These are phyloP conservation scores for Chaetodon trifasciatus DNA, from an alignment of 2,797 vertebrate species.

Conservation along the genomic window DNA sequence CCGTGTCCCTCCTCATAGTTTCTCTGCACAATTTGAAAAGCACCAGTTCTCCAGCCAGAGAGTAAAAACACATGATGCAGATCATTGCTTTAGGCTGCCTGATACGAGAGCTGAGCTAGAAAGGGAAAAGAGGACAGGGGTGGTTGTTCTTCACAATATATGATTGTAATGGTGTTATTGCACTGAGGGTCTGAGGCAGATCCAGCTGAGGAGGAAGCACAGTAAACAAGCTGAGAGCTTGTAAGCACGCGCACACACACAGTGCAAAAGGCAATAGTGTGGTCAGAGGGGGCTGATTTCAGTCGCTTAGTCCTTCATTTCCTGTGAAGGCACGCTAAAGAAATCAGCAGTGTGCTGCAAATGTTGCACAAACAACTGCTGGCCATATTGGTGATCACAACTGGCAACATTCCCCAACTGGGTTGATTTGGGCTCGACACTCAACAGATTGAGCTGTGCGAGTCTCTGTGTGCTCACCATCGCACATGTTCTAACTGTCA, in stretches of 20 bases:
- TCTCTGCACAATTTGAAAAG: constrained; percentile 49
- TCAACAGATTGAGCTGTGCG: constrained; percentile 76
- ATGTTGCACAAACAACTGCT: constrained; percentile 73
- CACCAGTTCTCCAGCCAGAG: constrained; percentile 37
- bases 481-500: constrained; percentile 77
- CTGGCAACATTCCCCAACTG: constrained; percentile 72
- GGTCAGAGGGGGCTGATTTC: constrained; percentile 7
- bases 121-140: not conserved
- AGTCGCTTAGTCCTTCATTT: constrained; percentile 68
- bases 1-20: constrained; percentile 25
- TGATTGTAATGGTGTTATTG: constrained; percentile 4
- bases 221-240: constrained; percentile 16
- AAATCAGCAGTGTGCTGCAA: constrained; percentile 67
- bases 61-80: constrained; percentile 58
- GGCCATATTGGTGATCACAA: constrained; percentile 78
- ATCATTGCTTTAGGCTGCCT: constrained; percentile 33
- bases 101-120: constrained; percentile 11
- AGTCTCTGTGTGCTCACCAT: constrained; percentile 68
- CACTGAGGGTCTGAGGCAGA: constrained; percentile 9
- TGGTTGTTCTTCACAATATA: constrained; percentile 7
- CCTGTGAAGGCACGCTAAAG: constrained; percentile 61
- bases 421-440: constrained; percentile 60
- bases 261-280: constrained; percentile 10
- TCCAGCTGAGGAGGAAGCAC: constrained; percentile 30
- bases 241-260: constrained; percentile 24